A percentile compares a stretch with the other conserved stretches of the same genome.
These are phyloP conservation scores for Desmophyllum pertusum DNA, from an alignment of 92 coral and sea anemone species.

Conservation along the genomic window DNA sequence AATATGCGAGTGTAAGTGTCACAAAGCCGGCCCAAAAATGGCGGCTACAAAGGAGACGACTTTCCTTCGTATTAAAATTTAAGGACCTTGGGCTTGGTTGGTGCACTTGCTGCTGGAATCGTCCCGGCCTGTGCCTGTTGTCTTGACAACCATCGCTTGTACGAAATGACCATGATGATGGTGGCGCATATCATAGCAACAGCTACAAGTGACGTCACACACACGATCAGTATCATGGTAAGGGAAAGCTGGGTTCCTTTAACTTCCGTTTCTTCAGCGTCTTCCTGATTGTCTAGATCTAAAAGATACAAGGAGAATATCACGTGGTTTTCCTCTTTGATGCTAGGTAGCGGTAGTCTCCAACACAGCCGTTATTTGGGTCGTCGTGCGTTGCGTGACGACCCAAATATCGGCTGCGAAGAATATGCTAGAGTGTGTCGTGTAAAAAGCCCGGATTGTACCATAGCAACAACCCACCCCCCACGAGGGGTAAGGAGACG, in stretches of 20 bases:
- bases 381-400: too few species aligned
- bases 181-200: neutral
- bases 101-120: neutral
- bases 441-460: too few species aligned
- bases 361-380: too few species aligned
- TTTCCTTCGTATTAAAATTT: neutral
- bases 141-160: neutral
- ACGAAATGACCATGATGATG: neutral
- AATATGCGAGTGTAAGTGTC: neutral
- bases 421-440: too few species aligned
- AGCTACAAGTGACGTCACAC: constrained; percentile 1
- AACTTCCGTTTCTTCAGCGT: neutral
- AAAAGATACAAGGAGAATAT: neutral
- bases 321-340: neutral
- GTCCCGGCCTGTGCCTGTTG: neutral
- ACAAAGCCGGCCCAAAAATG: neutral
- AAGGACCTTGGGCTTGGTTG: neutral
- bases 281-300: neutral
- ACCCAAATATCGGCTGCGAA: too few species aligned
- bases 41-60: neutral
- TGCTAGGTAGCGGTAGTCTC: too few species aligned
- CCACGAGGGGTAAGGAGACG: too few species aligned
- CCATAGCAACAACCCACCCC: too few species aligned
- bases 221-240: neutral
- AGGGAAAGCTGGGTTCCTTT: neutral